Evolutionary conservation across 2,113 vertebrate species (phyloP).

Genomic region (Psettodes erumei): DNA sequence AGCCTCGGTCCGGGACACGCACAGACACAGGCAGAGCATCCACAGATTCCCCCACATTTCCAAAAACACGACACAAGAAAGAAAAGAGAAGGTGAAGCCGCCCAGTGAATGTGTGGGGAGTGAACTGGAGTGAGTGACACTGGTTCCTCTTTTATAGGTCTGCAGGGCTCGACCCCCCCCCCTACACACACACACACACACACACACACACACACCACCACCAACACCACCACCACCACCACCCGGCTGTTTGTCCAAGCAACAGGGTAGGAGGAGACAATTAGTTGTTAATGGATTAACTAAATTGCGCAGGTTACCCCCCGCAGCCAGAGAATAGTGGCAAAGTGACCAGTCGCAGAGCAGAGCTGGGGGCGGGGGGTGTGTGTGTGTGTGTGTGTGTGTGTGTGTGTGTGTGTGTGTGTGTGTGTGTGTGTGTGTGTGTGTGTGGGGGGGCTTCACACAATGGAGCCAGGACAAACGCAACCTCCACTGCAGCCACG

Average conservation of each 20-base stretch:
- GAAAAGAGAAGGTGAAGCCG: constrained; percentile 6
- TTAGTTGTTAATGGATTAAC: constrained; percentile 91
- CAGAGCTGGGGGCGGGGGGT: constrained; percentile 31
- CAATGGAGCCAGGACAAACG: constrained; percentile 67
- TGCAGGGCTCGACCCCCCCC: constrained; percentile 14
- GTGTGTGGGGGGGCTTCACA: constrained; percentile 46
- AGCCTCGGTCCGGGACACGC: constrained; percentile 69
- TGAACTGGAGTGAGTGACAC: constrained; percentile 18
- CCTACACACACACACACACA: too few relatives aligned
- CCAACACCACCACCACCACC: constrained; percentile 22
- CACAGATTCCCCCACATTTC: constrained; percentile 67
- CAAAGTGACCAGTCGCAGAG: constrained; percentile 71
- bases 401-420: too few relatives aligned
- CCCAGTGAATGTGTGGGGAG: background rate
- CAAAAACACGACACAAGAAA: background rate
- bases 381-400: too few relatives aligned
- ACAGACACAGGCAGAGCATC: constrained; percentile 66
- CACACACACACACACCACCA: too few relatives aligned
- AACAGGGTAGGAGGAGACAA: constrained; percentile 87
- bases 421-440: too few relatives aligned
- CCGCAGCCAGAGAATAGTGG: constrained; percentile 67
- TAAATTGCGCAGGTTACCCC: constrained; percentile 83
- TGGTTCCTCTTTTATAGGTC: constrained; percentile 80
- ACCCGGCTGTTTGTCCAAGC: constrained; percentile 83
- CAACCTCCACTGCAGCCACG: constrained; percentile 66